Evolutionary conservation across 1,140 invertebrate species (phyloP), one percentile per base, ranked within the genome.

Genomic region (Oryzaephilus surinamensis): DNA sequence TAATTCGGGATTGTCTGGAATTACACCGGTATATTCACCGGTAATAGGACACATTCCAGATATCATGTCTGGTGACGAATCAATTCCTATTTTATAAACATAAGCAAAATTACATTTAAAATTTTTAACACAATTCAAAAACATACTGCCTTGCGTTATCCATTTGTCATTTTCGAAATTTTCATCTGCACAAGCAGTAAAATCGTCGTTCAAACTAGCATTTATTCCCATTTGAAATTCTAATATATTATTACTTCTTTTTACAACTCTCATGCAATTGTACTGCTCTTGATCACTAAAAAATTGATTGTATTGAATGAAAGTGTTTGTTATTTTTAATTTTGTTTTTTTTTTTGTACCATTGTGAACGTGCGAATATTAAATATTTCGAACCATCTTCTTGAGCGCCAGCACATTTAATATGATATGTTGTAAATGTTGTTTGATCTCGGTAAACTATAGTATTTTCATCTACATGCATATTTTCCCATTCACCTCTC

Each of bases 121-220:
- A 19, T 11, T 10, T 11, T 5, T 18, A 27, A 33, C 2, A 5
- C n/a, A 4, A 18, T 19, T 10, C n/a, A 19, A 16, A 38, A 12
- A 43, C 48, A 36, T 62, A 76, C 76, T 62, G 45, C 73, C 73
- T 74, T 79, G 74, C 15, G 77, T 81, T 51, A 76, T 70, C 77
- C 77, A 81, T 4, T 60, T 58, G 54, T 71, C 61, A 6, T 69
- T 54, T 39, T 53, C 35, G 41, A 73, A 74, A 40, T 72, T 70
- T 12, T 55, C 37, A 30, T 67, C 63, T 19, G 52, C 42, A 43
- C 72, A 74, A 18, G 73, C 45, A 32, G 48, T 52, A 19, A 47
- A 50, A 28, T 43, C 45, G 31, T 58, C 47, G 18, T 51, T 53
- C n/a, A 35, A 34, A 26, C 52, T 55, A 43, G 54, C 61, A 46